Evolutionary conservation across 2,888 invertebrate genomes (phyloP).

Genomic region (Tholera decimalis): DNA sequence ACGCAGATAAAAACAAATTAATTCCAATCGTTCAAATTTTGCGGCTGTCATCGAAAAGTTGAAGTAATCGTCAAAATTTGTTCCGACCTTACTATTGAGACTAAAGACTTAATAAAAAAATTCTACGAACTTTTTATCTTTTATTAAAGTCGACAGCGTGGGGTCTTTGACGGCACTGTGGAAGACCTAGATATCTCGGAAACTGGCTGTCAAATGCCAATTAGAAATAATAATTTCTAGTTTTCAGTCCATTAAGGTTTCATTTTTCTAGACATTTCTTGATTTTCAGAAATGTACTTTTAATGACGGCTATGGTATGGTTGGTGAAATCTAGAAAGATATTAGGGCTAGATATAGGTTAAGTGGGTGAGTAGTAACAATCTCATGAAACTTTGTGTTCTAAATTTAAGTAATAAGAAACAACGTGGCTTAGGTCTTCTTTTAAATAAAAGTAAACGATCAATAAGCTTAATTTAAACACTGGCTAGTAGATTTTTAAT

Average conservation of each 20-base stretch:
- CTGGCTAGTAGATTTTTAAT: no score
- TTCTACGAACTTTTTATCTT: constrained; percentile 30
- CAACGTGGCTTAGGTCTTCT: no score
- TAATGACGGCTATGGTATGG: background rate
- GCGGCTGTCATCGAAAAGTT: constrained; percentile 26
- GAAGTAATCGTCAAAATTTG: constrained; percentile 22
- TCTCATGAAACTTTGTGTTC: no score
- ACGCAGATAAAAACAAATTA: constrained; percentile 11
- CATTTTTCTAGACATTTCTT: constrained; percentile 4
- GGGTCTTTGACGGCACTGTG: constrained; percentile 21
- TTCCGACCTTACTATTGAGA: constrained; percentile 9
- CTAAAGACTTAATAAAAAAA: constrained; percentile 31
- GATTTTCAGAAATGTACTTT: background rate
- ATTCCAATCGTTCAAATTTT: constrained; percentile 21
- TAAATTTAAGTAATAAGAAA: no score
- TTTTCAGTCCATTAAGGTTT: constrained; percentile 39
- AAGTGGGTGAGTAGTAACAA: no score
- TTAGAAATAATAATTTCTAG: constrained; percentile 39
- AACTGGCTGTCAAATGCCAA: constrained; percentile 21
- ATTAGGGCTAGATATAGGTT: no score
- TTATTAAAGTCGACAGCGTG: constrained; percentile 34
- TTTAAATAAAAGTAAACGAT: no score
- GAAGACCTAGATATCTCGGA: constrained; percentile 45
- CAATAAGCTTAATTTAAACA: no score
- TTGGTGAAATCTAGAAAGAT: background rate